A percentile compares a stretch with the other conserved stretches of the same genome.
Conservation (phyloP, 2,888 invertebrate genomes). For the Anarsia innoxiella region DNA sequence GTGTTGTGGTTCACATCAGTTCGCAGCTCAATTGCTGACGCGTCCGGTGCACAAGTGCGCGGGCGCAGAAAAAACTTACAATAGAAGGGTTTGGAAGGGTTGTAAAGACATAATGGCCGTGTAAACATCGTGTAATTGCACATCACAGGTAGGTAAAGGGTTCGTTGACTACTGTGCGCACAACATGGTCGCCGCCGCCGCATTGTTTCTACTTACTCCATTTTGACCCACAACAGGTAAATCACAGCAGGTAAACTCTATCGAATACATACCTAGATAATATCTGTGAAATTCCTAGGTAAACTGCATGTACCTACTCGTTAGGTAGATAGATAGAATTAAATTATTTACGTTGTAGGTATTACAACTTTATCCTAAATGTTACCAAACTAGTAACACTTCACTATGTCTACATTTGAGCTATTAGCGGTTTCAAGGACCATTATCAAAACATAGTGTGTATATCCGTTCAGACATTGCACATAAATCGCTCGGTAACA, state of each 20-base stretch:
- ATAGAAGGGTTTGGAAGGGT: constrained; percentile 65
- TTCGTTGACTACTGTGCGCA: constrained; percentile 23
- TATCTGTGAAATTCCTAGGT: too few relatives aligned
- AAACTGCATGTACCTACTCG: too few relatives aligned
- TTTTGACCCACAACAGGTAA: too few relatives aligned
- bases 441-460: constrained; percentile 41
- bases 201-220: too few relatives aligned
- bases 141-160: constrained; percentile 58
- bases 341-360: too few relatives aligned
- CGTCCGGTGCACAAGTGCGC: constrained; percentile 54
- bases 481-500: constrained; percentile 54
- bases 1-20: constrained; percentile 22
- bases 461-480: constrained; percentile 35
- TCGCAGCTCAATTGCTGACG: constrained; percentile 38
- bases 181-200: constrained; percentile 14
- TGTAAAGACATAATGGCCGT: constrained; percentile 62
- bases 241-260: too few relatives aligned
- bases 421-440: constrained; percentile 45
- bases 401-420: too few relatives aligned
- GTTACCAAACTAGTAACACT: too few relatives aligned
- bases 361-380: too few relatives aligned
- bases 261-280: too few relatives aligned
- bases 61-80: constrained; percentile 49
- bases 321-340: too few relatives aligned
- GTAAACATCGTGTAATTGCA: constrained; percentile 71